Conservation (phyloP, 2,113 vertebrate species). For the Talpa occidentalis region DNA sequence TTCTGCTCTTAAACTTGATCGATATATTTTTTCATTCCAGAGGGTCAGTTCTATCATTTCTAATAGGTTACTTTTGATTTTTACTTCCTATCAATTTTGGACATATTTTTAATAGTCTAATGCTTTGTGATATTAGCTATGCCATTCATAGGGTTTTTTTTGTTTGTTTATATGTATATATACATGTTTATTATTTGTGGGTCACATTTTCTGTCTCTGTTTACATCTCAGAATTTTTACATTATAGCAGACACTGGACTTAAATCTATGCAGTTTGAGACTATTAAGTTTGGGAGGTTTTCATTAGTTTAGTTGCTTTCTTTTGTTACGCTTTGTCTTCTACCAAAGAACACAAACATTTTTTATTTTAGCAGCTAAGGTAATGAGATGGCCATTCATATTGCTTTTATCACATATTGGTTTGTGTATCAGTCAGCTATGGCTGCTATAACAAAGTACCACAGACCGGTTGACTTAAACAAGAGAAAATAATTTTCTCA, state of each 20-base stretch:
- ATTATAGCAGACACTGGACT: not conserved
- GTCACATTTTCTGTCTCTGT: not conserved
- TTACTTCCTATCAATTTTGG: not conserved
- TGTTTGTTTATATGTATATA: not conserved
- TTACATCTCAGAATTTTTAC: not conserved
- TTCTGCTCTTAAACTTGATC: not conserved
- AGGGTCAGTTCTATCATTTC: not conserved
- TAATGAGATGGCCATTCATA: not conserved
- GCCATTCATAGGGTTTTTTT: not conserved
- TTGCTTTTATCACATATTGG: not conserved
- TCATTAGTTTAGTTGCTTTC: not conserved
- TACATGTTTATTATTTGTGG: not conserved
- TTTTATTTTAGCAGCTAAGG: not conserved
- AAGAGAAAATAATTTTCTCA: not conserved
- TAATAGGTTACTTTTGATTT: not conserved
- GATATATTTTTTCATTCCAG: not conserved
- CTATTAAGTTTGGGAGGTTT: not conserved
- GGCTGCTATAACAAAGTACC: not conserved
- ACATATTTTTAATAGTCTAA: not conserved
- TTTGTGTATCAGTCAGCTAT: not conserved
- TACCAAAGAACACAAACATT: not conserved
- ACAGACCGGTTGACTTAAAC: not conserved
- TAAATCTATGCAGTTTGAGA: not conserved
- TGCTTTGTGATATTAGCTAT: not conserved
- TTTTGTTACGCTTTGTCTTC: not conserved